Conservation (phyloP, 2,797 vertebrate genomes). For the Fundulus diaphanus region DNA sequence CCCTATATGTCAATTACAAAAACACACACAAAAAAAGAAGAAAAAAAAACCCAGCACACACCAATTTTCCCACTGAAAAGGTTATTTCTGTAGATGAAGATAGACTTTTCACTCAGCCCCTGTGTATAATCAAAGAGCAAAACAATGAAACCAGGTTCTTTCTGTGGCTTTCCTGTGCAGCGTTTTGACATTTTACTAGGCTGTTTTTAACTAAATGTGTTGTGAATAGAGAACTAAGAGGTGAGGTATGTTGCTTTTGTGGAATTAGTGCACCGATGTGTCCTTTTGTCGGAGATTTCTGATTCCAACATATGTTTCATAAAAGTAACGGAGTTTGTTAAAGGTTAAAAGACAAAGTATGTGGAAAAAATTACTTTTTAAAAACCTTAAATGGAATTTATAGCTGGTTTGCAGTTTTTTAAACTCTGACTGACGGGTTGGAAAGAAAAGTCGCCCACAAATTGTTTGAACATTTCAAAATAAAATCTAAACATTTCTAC, state of each 20-base stretch:
- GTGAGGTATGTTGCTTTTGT: constrained; percentile 25
- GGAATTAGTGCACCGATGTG: constrained; percentile 13
- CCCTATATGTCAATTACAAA: constrained; percentile 43
- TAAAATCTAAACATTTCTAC: constrained; percentile 47
- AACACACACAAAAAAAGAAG: no score
- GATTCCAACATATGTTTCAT: constrained; percentile 18
- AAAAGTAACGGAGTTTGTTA: background rate
- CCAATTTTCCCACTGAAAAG: constrained; percentile 54
- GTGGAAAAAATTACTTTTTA: background rate
- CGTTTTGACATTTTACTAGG: constrained; percentile 71
- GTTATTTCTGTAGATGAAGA: constrained; percentile 60
- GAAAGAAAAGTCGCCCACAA: constrained; percentile 18
- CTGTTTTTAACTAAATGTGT: constrained; percentile 60
- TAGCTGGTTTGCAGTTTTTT: background rate
- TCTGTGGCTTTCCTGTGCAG: constrained; percentile 59
- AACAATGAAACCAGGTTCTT: constrained; percentile 58
- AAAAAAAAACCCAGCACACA: constrained; percentile 35
- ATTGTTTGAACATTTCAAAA: constrained; percentile 16
- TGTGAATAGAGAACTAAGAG: constrained; percentile 43
- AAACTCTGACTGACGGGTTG: constrained; percentile 25
- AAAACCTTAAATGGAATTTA: background rate
- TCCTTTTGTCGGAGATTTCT: constrained; percentile 29
- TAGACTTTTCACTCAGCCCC: constrained; percentile 68
- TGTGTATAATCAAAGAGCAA: constrained; percentile 61
- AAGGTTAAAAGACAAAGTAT: background rate